Percentiles rank a stretch among this genome's conserved stretches.
Conservation (phyloP, 2,888 invertebrate genomes). For the Idaea dimidiata region DNA sequence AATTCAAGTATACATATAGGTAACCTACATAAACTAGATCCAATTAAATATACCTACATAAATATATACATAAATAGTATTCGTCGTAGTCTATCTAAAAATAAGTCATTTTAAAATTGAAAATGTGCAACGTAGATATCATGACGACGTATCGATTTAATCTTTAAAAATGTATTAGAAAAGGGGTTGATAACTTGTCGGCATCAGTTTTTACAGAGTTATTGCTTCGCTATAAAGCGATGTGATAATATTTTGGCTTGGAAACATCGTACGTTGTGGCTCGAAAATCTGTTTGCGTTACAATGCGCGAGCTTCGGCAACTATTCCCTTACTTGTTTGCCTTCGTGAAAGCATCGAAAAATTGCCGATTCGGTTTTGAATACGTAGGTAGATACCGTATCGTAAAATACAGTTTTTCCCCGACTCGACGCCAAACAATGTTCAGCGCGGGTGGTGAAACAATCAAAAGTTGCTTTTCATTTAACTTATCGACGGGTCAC, state of each 20-base stretch:
- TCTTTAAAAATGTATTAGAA: not conserved
- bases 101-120: no score
- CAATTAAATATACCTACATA: no score
- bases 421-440: slow-evolving; percentile 34
- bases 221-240: not conserved
- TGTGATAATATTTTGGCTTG: not conserved
- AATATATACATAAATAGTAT: no score
- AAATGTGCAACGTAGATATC: not conserved
- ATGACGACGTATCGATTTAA: not conserved
- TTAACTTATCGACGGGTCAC: slow-evolving; percentile 54
- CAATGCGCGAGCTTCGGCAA: slow-evolving; percentile 10
- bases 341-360: slow-evolving; percentile 35
- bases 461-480: slow-evolving; percentile 68
- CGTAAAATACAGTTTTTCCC: slow-evolving; percentile 28
- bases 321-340: slow-evolving; percentile 39
- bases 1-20: no score
- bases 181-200: not conserved
- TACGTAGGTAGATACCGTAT: slow-evolving; percentile 30
- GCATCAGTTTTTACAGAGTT: not conserved
- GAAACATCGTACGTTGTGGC: not conserved
- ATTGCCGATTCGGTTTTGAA: slow-evolving; percentile 37
- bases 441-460: slow-evolving; percentile 40
- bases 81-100: no score
- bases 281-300: not conserved
- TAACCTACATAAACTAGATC: no score